Evolutionary conservation across 1,140 invertebrate species (phyloP).

Genomic region (Oscheius sp.): DNA sequence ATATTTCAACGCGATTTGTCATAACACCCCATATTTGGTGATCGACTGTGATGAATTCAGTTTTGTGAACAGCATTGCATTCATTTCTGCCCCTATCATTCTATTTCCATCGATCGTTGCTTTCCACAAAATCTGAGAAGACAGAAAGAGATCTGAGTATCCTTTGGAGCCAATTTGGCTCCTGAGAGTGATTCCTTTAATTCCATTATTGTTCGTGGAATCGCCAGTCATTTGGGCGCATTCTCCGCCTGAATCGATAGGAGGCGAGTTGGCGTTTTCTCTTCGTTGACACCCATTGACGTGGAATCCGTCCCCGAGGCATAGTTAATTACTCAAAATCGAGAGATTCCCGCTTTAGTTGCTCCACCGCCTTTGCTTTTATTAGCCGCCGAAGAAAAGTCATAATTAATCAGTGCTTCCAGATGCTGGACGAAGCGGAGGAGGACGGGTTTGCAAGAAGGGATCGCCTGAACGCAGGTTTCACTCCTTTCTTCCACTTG

Average conservation of each 20-base stretch:
- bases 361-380: neutral
- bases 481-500: neutral
- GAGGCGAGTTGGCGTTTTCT: neutral
- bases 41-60: too few species aligned
- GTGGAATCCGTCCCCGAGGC: neutral
- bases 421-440: neutral
- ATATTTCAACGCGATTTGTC: too few species aligned
- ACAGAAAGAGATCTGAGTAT: too few species aligned
- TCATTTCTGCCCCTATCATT: too few species aligned
- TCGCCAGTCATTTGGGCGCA: too few species aligned
- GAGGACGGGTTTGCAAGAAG: neutral
- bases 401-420: neutral
- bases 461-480: neutral
- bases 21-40: too few species aligned
- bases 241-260: conserved; percentile 5
- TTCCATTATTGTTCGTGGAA: too few species aligned
- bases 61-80: too few species aligned
- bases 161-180: too few species aligned
- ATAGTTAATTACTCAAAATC: neutral
- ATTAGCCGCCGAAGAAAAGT: neutral
- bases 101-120: too few species aligned
- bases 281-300: conserved; percentile 2
- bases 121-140: too few species aligned
- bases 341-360: neutral
- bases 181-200: too few species aligned